Base-by-base conservation (phyloP, 2,113 vertebrate genomes). In the Paraplagusia blochii region DNA sequence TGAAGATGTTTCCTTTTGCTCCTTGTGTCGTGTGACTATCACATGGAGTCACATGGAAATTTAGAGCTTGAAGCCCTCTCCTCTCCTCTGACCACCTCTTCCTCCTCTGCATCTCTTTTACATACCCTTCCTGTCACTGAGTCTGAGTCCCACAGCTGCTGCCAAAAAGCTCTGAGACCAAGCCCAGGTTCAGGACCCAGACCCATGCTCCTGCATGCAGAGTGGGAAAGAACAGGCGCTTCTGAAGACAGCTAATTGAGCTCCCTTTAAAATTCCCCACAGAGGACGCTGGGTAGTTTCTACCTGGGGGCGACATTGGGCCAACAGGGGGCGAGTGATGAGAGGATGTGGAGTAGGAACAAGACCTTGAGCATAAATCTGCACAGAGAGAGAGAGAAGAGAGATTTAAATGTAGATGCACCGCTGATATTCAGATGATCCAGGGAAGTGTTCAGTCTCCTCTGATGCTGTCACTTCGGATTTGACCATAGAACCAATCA, bases 211-310 rank as follows among this genome's bases (percentile, higher is more conserved):
- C 77, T 42, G 83, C 85, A 89, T 87, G 81, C 86, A 88, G 78
- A 88, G 66, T 74, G 69, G 69, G 56, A 63, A 70, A 11, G 64
- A 74, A 68, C 74, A 56, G 74, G 52, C 69, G 29, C 57, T 63
- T 76, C 67, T 63, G 2, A 2, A 5, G 70, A 61, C 12, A 49
- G 40, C 76, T 89, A 88, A 90, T 89, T 90, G 86, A 88, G 55
- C 80, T 56, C 40, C 79, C 49, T 69, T 79, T 82, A 87, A 84
- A 80, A 82, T 87, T 88, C 87, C 85, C 71, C 77, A 79, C 67
- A 72, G 76, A 77, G 81, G 81, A 80, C 81, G 82, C 83, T 80
- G 81, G 70, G 60, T 44, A 62, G 58, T 67, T 75, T 70, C 76
- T 74, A 75, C 76, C 53, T 74, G 69, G 67, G 62, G 58, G 33